Evolutionary conservation across 2,888 invertebrate species (phyloP).

Genomic region (Zaprionus obscuricornis): DNA sequence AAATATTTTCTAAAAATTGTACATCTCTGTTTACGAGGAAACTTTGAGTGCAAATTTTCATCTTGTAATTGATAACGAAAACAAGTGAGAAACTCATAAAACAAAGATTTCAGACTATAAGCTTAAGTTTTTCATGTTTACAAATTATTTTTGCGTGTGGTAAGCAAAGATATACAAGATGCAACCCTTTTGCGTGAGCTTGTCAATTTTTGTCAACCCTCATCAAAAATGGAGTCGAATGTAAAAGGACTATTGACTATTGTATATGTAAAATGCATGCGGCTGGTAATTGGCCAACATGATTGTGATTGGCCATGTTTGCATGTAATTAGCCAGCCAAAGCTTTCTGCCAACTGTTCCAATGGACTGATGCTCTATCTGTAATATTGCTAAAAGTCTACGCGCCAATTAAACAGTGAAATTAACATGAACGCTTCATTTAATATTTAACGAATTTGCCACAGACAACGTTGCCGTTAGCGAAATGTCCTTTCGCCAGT

Average conservation of each 20-base stretch:
- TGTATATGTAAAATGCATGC: conserved; percentile 30
- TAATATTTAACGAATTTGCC: conserved; percentile 82
- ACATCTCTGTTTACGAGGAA: no score
- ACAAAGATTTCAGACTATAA: background rate
- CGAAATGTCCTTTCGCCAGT: conserved; percentile 27
- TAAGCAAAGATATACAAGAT: no score
- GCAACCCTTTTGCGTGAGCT: conserved; percentile 33
- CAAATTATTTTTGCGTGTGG: conserved; percentile 63
- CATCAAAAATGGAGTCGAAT: conserved; percentile 35
- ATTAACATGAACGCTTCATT: conserved; percentile 84
- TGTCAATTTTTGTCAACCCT: conserved; percentile 54
- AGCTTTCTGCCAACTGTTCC: conserved; percentile 50
- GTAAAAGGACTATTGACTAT: background rate
- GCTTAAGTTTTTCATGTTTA: conserved; percentile 59
- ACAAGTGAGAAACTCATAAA: no score
- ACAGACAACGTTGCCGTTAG: conserved; percentile 6
- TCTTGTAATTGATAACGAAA: conserved; percentile 6
- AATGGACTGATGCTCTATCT: background rate
- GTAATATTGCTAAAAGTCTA: conserved; percentile 41
- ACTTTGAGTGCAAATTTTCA: background rate
- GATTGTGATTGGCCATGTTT: conserved; percentile 74
- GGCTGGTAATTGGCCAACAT: conserved; percentile 75
- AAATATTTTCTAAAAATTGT: no score
- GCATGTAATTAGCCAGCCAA: conserved; percentile 72
- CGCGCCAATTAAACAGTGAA: conserved; percentile 83